phyloP scores from a whole-genome alignment of 2,888 invertebrate genomes.

The Uropetala carovei region DNA sequence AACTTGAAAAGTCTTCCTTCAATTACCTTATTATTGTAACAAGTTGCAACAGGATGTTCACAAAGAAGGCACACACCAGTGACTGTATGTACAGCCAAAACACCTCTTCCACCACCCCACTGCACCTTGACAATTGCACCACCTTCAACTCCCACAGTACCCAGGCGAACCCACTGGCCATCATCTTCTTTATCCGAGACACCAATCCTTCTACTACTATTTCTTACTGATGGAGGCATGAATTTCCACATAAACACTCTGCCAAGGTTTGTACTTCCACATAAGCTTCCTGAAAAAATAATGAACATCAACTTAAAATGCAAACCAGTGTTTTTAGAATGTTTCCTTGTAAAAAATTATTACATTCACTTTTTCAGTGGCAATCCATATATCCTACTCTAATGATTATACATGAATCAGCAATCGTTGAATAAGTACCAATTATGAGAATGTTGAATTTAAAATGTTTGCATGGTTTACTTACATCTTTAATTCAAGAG shows the following conservation, averaged over 20 bases:
- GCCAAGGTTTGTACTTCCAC: conserved; percentile 93
- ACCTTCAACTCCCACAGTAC: conserved; percentile 81
- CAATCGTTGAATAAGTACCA: no score
- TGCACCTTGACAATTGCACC: conserved; percentile 76
- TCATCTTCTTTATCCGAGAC: conserved; percentile 73
- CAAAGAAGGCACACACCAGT: conserved; percentile 91
- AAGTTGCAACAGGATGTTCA: conserved; percentile 90
- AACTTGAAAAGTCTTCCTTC: no score
- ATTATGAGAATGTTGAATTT: no score
- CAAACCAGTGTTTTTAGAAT: not conserved
- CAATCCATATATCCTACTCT: no score
- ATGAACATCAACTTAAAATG: no score
- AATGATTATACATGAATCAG: no score
- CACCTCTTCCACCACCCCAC: conserved; percentile 87
- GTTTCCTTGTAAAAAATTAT: no score
- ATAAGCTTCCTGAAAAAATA: conserved; percentile 81
- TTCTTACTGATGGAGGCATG: conserved; percentile 66
- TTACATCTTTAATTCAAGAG: no score
- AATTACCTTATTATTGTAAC: conserved; percentile 82
- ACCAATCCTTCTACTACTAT: conserved; percentile 74
- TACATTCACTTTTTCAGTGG: no score
- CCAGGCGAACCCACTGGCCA: conserved; percentile 73
- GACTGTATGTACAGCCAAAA: conserved; percentile 88
- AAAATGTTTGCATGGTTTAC: no score
- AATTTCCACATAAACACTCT: conserved; percentile 89